Conservation (phyloP, 2,113 vertebrate genomes). For the Cisticola juncidis region DNA sequence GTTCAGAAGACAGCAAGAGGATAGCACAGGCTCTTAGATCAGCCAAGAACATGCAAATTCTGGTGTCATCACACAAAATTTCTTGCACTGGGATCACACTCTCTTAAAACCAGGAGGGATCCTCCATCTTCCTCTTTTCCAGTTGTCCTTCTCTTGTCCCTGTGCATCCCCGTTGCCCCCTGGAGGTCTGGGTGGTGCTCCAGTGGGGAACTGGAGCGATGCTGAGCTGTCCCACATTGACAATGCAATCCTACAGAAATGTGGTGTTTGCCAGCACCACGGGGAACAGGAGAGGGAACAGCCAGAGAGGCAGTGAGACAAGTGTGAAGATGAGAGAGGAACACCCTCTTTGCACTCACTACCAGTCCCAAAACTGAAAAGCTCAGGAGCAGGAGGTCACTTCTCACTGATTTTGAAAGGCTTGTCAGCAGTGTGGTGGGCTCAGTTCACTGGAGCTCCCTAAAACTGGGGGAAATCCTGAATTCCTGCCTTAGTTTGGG, state of each 20-base stretch:
- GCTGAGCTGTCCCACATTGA: background rate
- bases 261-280: fast-evolving
- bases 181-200: background rate
- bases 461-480: background rate
- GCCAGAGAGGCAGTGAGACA: background rate
- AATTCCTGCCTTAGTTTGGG: background rate
- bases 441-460: background rate
- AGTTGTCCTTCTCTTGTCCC: background rate
- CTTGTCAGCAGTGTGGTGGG: background rate
- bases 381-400: fast-evolving
- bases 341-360: background rate
- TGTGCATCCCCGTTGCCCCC: background rate
- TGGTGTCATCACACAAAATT: background rate
- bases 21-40: fast-evolving
- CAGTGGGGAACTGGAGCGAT: background rate
- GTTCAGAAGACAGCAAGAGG: background rate
- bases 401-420: background rate
- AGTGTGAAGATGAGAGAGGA: background rate
- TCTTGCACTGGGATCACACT: background rate
- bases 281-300: background rate
- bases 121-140: background rate
- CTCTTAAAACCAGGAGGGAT: background rate
- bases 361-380: background rate
- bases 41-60: background rate
- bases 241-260: background rate